These are phyloP conservation scores for human (Homo sapiens) DNA, from an alignment of 2,113 vertebrate species.

Conservation along the genomic window GRCh38 chr12:89452501-89453000, in stretches of 20 bases:
- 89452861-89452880: not conserved
- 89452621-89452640: not conserved
- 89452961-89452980: not conserved
- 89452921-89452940: not conserved
- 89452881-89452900: slow-evolving; percentile 2
- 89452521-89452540: not conserved
- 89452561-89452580: not conserved
- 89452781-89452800: not conserved
- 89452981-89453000: not conserved
- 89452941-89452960: slow-evolving; percentile 13
- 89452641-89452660: not conserved
- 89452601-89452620: slow-evolving; percentile 36
- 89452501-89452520: not conserved
- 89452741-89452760: not conserved
- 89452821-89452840: not conserved
- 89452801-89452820: not conserved
- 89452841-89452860: not conserved
- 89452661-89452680: slow-evolving; percentile 40
- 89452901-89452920: not conserved
- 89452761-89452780: not conserved
- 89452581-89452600: not conserved
- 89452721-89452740: not conserved
- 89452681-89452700: not conserved
- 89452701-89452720: not conserved
- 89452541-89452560: not conserved